These are phyloP conservation scores for Pomatostomus ruficeps DNA, from an alignment of 2,113 vertebrate species.

Conservation along the genomic window DNA sequence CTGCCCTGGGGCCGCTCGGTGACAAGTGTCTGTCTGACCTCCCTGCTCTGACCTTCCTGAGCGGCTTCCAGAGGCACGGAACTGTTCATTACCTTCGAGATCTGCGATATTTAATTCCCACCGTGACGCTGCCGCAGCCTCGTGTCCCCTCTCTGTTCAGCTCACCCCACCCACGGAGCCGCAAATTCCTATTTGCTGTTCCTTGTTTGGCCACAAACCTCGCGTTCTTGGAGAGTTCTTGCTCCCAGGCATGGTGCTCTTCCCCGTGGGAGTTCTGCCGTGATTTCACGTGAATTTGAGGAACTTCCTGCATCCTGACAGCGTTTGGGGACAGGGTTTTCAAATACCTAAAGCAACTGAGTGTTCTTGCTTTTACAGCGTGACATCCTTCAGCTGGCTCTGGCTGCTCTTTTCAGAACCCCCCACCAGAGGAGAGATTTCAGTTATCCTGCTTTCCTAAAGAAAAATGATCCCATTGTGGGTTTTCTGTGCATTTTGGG, in stretches of 20 bases:
- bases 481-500: neutral
- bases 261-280: neutral
- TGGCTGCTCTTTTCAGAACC: too few species aligned
- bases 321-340: too few species aligned
- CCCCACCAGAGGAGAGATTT: neutral
- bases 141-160: neutral
- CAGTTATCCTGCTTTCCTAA: neutral
- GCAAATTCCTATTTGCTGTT: neutral
- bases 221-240: rapidly evolving
- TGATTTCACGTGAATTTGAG: neutral
- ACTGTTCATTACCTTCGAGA: rapidly evolving
- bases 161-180: neutral
- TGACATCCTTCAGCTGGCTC: too few species aligned
- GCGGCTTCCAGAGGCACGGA: neutral
- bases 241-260: neutral
- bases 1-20: neutral
- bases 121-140: neutral
- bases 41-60: neutral
- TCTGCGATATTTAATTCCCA: rapidly evolving
- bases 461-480: neutral
- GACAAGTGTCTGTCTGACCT: too few species aligned
- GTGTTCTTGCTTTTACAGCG: too few species aligned
- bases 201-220: neutral
- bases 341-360: too few species aligned
- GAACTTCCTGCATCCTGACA: too few species aligned